These are phyloP conservation scores for Liasis olivaceus DNA, from an alignment of 2,797 vertebrate species.

Conservation along the genomic window DNA sequence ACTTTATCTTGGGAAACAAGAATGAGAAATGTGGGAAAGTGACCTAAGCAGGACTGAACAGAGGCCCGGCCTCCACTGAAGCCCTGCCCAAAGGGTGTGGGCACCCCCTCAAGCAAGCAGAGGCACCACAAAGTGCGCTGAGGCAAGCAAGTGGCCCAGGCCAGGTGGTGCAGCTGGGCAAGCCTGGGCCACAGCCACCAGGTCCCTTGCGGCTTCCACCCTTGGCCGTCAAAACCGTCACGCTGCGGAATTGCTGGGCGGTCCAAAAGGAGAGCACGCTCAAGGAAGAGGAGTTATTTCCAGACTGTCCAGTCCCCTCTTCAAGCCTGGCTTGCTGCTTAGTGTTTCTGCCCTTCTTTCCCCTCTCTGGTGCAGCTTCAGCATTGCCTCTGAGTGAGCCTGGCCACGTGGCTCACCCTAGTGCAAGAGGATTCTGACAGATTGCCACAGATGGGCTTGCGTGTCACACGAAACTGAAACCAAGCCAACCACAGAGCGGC, in stretches of 20 bases:
- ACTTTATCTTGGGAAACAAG: background rate
- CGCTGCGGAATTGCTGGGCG: background rate
- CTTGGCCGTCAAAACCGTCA: background rate
- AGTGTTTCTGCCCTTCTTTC: background rate
- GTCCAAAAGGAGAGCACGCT: background rate
- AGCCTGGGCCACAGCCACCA: background rate
- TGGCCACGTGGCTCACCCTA: background rate
- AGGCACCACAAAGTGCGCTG: rapidly evolving
- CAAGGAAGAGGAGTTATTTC: background rate
- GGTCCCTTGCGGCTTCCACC: background rate
- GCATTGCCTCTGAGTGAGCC: background rate
- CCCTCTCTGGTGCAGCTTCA: background rate
- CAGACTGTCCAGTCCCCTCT: background rate
- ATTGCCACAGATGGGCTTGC: background rate
- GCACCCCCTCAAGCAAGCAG: background rate
- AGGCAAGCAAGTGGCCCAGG: background rate
- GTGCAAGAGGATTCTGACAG: background rate
- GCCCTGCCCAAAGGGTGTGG: background rate
- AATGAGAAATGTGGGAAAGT: background rate
- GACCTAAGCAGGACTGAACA: too few relatives aligned
- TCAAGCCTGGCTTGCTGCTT: background rate
- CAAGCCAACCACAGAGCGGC: background rate
- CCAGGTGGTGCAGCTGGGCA: background rate
- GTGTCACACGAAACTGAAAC: background rate
- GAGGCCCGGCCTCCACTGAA: background rate